These are phyloP conservation scores for Rhombomys opimus DNA, from an alignment of 2,113 vertebrate species.

Conservation along the genomic window DNA sequence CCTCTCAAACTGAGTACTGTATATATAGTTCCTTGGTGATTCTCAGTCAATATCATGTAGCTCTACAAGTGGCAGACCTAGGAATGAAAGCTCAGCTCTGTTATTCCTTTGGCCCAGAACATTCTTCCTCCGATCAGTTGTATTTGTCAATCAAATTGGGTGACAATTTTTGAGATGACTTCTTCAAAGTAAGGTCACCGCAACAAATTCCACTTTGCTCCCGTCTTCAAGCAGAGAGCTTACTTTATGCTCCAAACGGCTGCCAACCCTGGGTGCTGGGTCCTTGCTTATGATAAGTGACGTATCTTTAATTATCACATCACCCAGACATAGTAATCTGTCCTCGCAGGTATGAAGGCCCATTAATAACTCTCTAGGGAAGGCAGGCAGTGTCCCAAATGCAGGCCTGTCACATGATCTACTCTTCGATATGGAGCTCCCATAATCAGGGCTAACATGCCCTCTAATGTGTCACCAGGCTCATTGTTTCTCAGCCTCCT, in stretches of 20 bases:
- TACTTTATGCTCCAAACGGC: not conserved
- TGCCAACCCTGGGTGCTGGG: not conserved
- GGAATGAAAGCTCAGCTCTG: not conserved
- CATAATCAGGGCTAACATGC: conserved; percentile 66
- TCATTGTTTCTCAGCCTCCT: conserved; percentile 75
- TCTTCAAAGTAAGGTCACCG: not conserved
- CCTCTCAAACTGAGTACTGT: not conserved
- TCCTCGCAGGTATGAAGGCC: conserved; percentile 74
- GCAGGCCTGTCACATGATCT: conserved; percentile 58
- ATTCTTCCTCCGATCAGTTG: not conserved
- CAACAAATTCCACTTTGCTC: not conserved
- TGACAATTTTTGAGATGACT: not conserved
- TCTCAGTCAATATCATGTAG: not conserved
- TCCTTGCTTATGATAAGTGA: conserved; percentile 73
- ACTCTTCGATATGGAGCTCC: conserved; percentile 63
- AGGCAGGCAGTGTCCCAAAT: conserved; percentile 53
- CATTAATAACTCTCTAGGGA: conserved; percentile 80
- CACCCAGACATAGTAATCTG: conserved; percentile 71
- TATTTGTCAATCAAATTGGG: not conserved
- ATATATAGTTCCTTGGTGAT: not conserved
- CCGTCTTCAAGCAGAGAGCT: conserved; percentile 46
- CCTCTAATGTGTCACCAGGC: conserved; percentile 71
- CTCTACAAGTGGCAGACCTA: not conserved
- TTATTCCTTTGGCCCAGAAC: not conserved
- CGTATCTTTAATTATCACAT: conserved; percentile 80